Base-by-base conservation (phyloP, 2,888 invertebrate species). In the Yponomeuta malinellus region DNA sequence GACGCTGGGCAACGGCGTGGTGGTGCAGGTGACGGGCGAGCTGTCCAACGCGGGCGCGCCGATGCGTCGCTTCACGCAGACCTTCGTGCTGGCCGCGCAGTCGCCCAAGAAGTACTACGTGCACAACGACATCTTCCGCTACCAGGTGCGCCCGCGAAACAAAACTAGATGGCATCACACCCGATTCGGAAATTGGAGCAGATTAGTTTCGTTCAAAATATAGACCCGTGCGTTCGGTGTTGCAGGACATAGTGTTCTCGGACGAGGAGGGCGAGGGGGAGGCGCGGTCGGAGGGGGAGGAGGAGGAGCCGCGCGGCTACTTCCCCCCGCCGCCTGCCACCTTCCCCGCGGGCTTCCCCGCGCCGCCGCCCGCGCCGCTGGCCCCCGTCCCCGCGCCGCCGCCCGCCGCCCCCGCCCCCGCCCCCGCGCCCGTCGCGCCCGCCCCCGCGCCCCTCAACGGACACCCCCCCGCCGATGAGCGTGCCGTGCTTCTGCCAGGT, bases 51-150 rank as follows among this genome's bases (percentile, higher is more conserved):
- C 97, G 83, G 98, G 98, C 15, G 96, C 98, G 84, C 98, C 98
- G 71, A 98, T 98, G 98, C 95, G 99, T 37, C 96, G 98, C 72
- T 99, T 99, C 92, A 98, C 98, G 85, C 99, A 99, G 93, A 99
- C 99, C 77, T 92, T 99, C 93, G 98, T 99, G 72, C 92, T 99
- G 86, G 98, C 97, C 74, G 96, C 98, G 73, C 98, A 98, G 91
- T 96, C 97, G 72, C 98, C 98, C 73, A 98, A 98, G 93, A 98
- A 98, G 93, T 99, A 98, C 93, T 99, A 99, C 87, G 99, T 99
- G 73, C 98, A 98, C 90, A 99, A 99, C 89, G 99, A 99, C 92
- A 99, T 99, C 88, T 99, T 99, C 92, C 96, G 98, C 75, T 99
- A 99, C 89, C 98, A 98, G 94, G 98, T 95, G 74, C 6, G 59